Evolutionary conservation across 2,113 vertebrate species (phyloP).

Genomic region (Menidia beryllina): DNA sequence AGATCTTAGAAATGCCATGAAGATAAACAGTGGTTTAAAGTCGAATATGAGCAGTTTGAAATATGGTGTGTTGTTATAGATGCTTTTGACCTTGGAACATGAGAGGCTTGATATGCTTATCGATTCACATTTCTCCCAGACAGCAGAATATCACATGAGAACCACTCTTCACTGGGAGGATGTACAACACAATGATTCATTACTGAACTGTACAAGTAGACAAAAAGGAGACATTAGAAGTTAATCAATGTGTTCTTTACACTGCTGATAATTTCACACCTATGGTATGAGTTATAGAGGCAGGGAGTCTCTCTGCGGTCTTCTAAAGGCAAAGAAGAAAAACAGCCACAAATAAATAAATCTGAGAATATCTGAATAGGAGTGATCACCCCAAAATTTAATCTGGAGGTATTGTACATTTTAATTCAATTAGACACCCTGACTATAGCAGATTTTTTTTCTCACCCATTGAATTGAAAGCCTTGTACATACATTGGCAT

Average conservation of each 20-base stretch:
- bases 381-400: constrained; percentile 57
- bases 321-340: constrained; percentile 21
- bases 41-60: constrained; percentile 11
- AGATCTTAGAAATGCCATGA: constrained; percentile 21
- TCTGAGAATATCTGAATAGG: constrained; percentile 48
- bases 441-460: constrained; percentile 60
- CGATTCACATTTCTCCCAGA: constrained; percentile 46
- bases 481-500: constrained; percentile 41
- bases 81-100: constrained; percentile 49
- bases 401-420: constrained; percentile 61
- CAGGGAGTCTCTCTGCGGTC: constrained; percentile 37
- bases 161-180: neutral
- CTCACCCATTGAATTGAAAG: constrained; percentile 64
- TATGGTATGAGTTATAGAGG: constrained; percentile 5
- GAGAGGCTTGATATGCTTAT: constrained; percentile 53
- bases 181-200: constrained; percentile 9
- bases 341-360: constrained; percentile 27
- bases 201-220: neutral
- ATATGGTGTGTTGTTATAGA: constrained; percentile 25
- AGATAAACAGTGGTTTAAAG: constrained; percentile 35
- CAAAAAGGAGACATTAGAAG: constrained; percentile 29
- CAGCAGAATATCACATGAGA: constrained; percentile 30
- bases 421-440: constrained; percentile 70
- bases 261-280: constrained; percentile 36
- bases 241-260: constrained; percentile 22